Conservation (phyloP, 2,113 vertebrate genomes). For the Periophthalmodon schlosseri region DNA sequence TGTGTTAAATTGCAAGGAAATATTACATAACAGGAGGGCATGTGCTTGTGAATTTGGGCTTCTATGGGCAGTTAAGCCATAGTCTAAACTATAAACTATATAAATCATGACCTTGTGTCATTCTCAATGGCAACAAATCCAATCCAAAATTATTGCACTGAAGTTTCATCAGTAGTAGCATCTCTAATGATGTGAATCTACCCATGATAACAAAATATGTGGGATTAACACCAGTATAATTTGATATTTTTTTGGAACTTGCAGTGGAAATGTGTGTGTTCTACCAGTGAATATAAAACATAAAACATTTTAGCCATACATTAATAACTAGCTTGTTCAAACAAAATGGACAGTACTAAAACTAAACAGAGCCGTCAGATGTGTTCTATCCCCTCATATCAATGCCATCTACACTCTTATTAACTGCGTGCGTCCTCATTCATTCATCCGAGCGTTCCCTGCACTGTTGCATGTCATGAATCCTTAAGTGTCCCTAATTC, state of each 20-base stretch:
- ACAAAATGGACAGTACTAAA: not conserved
- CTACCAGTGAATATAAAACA: not conserved
- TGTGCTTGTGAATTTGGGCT: conserved; percentile 11
- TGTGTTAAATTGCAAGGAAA: conserved; percentile 62
- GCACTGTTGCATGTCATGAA: conserved; percentile 62
- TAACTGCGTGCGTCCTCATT: conserved; percentile 33
- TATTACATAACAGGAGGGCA: conserved; percentile 61
- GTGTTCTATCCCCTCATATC: conserved; percentile 15
- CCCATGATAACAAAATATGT: not conserved
- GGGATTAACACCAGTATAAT: too few relatives aligned
- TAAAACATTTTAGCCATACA: not conserved
- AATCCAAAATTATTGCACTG: too few relatives aligned
- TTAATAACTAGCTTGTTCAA: too few relatives aligned
- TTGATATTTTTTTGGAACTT: too few relatives aligned
- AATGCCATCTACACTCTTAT: conserved; percentile 33
- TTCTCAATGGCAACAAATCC: too few relatives aligned
- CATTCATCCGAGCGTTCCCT: conserved; percentile 25
- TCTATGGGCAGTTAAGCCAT: conserved; percentile 6
- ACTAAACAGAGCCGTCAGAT: not conserved
- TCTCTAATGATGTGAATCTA: not conserved
- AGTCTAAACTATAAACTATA: conserved; percentile 1
- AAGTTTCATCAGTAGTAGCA: not conserved
- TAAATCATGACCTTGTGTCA: too few relatives aligned
- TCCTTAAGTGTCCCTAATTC: conserved; percentile 66
- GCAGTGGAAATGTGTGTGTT: too few relatives aligned